phyloP scores from a whole-genome alignment of 2,888 invertebrate species.

The Pyrochroa serraticornis region DNA sequence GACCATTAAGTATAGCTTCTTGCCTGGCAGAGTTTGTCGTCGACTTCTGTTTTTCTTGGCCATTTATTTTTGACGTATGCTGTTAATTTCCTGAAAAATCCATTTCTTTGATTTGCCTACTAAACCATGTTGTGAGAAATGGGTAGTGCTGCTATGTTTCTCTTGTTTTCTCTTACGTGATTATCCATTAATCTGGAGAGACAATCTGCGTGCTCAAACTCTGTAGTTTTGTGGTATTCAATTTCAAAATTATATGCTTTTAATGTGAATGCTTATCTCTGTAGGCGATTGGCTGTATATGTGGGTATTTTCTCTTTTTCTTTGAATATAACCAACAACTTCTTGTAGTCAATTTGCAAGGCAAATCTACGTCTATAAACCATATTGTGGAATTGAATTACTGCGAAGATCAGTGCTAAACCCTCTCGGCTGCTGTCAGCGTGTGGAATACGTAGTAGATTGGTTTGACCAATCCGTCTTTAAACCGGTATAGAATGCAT shows the following conservation, averaged over 20 bases:
- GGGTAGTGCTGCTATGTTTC: background rate
- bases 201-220: constrained; percentile 11
- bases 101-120: background rate
- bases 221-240: constrained; percentile 32
- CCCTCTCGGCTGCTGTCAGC: constrained; percentile 47
- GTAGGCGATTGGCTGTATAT: constrained; percentile 33
- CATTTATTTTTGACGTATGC: background rate
- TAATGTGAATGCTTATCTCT: constrained; percentile 35
- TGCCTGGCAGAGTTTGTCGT: too few species aligned
- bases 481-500: constrained; percentile 9
- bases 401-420: constrained; percentile 43
- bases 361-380: constrained; percentile 46
- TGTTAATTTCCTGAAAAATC: too few species aligned
- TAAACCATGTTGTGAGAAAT: background rate
- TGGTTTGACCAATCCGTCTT: constrained; percentile 38
- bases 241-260: constrained; percentile 38
- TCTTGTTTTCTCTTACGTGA: constrained; percentile 2
- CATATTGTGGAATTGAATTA: constrained; percentile 46
- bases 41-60: background rate
- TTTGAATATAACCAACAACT: too few species aligned
- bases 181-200: constrained; percentile 6
- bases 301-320: constrained; percentile 22
- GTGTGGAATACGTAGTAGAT: constrained; percentile 38
- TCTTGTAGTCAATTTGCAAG: constrained; percentile 44
- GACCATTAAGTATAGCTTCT: too few species aligned